Evolutionary conservation across 2,888 invertebrate genomes (phyloP).

Genomic region (Drosophila quasianomalipes): DNA sequence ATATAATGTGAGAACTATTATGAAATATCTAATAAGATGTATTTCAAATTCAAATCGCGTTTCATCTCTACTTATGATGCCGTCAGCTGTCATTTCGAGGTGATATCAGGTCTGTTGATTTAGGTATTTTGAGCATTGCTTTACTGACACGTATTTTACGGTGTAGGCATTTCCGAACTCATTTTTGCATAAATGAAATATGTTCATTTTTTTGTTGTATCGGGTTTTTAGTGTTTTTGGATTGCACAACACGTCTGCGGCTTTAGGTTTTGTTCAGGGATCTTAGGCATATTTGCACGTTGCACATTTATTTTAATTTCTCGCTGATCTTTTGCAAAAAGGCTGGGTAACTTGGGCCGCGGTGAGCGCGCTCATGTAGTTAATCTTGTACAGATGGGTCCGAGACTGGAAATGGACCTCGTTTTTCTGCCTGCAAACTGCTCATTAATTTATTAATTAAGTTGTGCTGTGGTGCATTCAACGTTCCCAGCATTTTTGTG

Average conservation of each 20-base stretch:
- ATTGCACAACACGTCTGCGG: constrained; percentile 42
- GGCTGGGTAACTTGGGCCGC: constrained; percentile 38
- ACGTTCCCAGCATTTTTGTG: constrained; percentile 38
- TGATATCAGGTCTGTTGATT: constrained; percentile 13
- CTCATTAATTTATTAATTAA: constrained; percentile 81
- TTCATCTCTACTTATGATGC: not conserved
- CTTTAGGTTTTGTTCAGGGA: constrained; percentile 32
- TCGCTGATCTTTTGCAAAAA: constrained; percentile 64
- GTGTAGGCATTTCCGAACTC: constrained; percentile 45
- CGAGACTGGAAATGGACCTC: constrained; percentile 20
- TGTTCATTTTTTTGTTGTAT: constrained; percentile 21
- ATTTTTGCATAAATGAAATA: constrained; percentile 57
- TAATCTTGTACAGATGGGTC: constrained; percentile 49
- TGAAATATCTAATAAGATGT: not conserved
- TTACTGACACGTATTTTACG: constrained; percentile 50
- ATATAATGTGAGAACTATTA: not conserved
- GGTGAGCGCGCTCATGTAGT: constrained; percentile 50
- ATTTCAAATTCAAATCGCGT: constrained; percentile 1
- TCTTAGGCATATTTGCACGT: constrained; percentile 72
- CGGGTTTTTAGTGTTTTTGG: constrained; percentile 27
- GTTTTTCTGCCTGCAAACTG: constrained; percentile 66
- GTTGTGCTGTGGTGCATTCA: constrained; percentile 62
- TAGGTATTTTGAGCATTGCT: constrained; percentile 10
- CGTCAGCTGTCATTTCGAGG: constrained; percentile 1
- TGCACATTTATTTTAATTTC: constrained; percentile 79